Evolutionary conservation across 2,888 invertebrate species (phyloP), one percentile per base, ranked within the genome.

Genomic region (Pyrrhosoma nymphula): DNA sequence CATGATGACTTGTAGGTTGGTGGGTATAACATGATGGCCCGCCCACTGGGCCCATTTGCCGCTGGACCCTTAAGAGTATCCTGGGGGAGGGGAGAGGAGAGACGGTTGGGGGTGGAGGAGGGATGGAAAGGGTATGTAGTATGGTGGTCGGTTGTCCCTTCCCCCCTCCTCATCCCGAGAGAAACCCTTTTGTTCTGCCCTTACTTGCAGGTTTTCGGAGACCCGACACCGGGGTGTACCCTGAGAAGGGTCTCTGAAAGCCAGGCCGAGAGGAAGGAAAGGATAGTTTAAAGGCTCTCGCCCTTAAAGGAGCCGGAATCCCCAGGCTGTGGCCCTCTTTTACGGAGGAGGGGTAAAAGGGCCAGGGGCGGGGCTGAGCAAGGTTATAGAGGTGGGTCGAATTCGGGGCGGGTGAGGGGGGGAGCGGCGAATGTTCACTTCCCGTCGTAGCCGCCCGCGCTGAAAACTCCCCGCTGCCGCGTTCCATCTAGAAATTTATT

Each of bases 151-250:
- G 18, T 60, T 60, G 20, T 16, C 60, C 60, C 60, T 20, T 20
- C 12, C 16, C 35, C 35, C 69, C 20, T 26, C 10, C 69, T 26
- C 69, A 3, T 69, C 69, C n/a, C n/a, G 20, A 69, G 26, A 69
- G 18, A 69, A 69, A 23, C 26, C 69, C 82, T 82, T 60, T 82
- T 82, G 82, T 82, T 82, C 82, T n/a, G 14, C 82, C 82, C 82
- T 82, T 82, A 82, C 82, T 82, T 82, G 82, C 82, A 82, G 82
- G 35, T 82, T 82, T 82, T 82, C 26, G 82, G 18, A 82, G 30
- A 82, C 82, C 82, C 2, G 30, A 35, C 12, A 3, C 82, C 35
- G 35, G 82, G 35, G 60, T 60, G 60, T 60, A 8, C 14, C 35
- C 35, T 14, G 82, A 82, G 35, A 35, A 35, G 35, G 35, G 82